Base-by-base conservation (phyloP, 1,140 invertebrate species). In the Druon quercuslanigerum region DNA sequence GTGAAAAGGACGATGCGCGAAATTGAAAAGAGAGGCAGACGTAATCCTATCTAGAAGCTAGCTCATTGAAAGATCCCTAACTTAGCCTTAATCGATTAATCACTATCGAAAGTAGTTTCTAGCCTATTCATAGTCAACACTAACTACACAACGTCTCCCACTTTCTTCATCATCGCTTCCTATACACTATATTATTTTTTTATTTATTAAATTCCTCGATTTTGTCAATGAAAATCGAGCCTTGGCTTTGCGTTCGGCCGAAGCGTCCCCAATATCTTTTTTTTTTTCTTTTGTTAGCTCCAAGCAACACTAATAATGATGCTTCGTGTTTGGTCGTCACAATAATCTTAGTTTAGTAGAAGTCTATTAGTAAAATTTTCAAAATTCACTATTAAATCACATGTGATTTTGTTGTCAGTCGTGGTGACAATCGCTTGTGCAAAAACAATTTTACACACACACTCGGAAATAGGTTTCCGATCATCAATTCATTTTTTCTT, bases 371-470 rank as follows among this genome's bases (percentile, higher is more conserved):
- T 89, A 90, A 90, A 90, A 88, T 90, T 88, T 82, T 90, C 87
- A 86, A 90, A 90, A 91, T 88, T 90, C 83, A 87, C 88, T 89
- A 89, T 87, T 88, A 82, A 89, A 88, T 90, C 88, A 90, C 89
- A 91, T 88, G 82, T 89, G 87, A 87, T 89, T 88, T 87, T 86
- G 82, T 88, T 87, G 86, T 89, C 87, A 88, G 87, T 88, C 87
- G 74, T 83, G 83, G 82, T 89, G 87, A 88, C 86, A 87, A 87
- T 87, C 85, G 84, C 85, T 88, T 88, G 85, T 87, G 86, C 85
- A 87, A 89, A 80, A 56, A 56, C 17, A 19, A 19, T 19, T 56
- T 56, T 17, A 46, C 13, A 86, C 81, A 86, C 81, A 85, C 83
- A 77, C 79, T 85, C 78, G 79, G 82, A 82, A 87, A 87, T 84